Percentiles rank a stretch among this genome's conserved stretches.
phyloP scores from a whole-genome alignment of 2,888 invertebrate species.

The Pachycephus smyrnensis region DNA sequence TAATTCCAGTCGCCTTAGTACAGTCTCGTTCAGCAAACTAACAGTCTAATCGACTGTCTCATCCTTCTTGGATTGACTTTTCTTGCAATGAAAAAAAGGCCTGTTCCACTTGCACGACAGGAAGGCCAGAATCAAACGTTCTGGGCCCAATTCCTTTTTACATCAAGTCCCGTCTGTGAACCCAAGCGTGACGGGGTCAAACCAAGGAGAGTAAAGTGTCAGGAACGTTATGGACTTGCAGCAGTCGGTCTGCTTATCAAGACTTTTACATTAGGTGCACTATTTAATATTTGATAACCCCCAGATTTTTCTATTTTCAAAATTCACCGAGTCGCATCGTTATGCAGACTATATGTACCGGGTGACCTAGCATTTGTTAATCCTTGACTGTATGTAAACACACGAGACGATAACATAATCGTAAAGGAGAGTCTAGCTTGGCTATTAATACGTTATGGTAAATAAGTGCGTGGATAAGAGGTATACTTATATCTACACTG shows the following conservation, averaged over 20 bases:
- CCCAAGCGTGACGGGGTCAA: constrained; percentile 36
- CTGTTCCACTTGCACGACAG: neutral
- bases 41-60: neutral
- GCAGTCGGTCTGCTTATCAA: neutral
- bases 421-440: neutral
- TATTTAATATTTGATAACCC: neutral
- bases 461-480: neutral
- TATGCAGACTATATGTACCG: neutral
- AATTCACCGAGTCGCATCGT: neutral
- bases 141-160: neutral
- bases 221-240: constrained; percentile 28
- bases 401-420: neutral
- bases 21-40: neutral
- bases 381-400: neutral
- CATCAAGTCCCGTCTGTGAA: constrained; percentile 7
- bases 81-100: neutral
- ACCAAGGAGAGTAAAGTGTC: constrained; percentile 32
- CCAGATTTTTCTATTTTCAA: neutral
- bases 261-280: neutral
- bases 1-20: neutral
- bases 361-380: neutral
- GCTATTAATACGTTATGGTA: neutral
- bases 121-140: neutral
- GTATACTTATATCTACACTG: neutral
- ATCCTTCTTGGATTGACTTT: neutral